phyloP scores from a whole-genome alignment of 1,140 invertebrate genomes.

The Euura saliciscinereae region DNA sequence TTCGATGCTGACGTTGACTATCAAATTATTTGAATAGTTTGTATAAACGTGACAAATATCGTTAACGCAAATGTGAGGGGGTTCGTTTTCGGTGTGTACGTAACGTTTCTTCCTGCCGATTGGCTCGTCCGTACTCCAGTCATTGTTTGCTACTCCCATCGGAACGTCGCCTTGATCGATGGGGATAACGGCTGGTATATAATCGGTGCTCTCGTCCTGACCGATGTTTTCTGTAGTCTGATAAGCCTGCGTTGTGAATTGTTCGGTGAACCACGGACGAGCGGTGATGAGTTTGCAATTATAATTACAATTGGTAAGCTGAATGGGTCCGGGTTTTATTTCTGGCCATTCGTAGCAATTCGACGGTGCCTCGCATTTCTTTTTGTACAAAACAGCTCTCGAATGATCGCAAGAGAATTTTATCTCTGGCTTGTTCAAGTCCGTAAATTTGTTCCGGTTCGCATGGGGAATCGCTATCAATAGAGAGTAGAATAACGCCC shows the following conservation, averaged over 20 bases:
- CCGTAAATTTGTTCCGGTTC: conserved; percentile 55
- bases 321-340: conserved; percentile 59
- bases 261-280: neutral
- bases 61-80: conserved; percentile 68
- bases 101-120: too few species aligned
- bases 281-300: conserved; percentile 53
- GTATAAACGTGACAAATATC: conserved; percentile 69
- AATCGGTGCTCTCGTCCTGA: conserved; percentile 34
- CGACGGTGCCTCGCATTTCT: conserved; percentile 67
- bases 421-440: conserved; percentile 64
- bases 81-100: conserved; percentile 35
- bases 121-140: conserved; percentile 9
- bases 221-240: conserved; percentile 9
- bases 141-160: conserved; percentile 20
- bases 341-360: conserved; percentile 70
- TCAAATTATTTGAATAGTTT: conserved; percentile 58
- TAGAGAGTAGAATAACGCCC: conserved; percentile 70
- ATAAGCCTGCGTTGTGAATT: too few species aligned
- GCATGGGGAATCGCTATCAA: conserved; percentile 70
- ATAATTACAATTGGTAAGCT: conserved; percentile 64
- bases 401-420: conserved; percentile 71
- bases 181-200: conserved; percentile 40
- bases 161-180: conserved; percentile 30
- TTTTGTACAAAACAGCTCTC: conserved; percentile 71
- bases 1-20: conserved; percentile 61